These are phyloP conservation scores for Blastobasis lacticolella DNA, from an alignment of 2,888 invertebrate species.

Conservation along the genomic window DNA sequence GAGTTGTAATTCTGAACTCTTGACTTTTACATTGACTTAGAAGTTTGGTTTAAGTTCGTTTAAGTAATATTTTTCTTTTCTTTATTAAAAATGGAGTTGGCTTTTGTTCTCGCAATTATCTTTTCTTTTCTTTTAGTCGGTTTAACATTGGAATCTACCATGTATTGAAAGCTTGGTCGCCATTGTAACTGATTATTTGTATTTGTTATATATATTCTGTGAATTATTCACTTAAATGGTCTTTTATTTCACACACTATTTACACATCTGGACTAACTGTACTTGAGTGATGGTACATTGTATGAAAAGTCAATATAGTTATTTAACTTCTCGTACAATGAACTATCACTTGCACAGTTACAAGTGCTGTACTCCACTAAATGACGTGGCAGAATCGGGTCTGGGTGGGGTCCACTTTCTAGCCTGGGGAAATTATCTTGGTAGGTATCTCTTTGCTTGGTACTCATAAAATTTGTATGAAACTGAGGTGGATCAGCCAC, in stretches of 20 bases:
- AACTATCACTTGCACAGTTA: no score
- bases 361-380: no score
- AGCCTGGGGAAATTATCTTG: no score
- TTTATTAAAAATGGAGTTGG: slow-evolving; percentile 52
- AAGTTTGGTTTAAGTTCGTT: slow-evolving; percentile 59
- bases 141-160: slow-evolving; percentile 51
- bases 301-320: no score
- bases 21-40: slow-evolving; percentile 63
- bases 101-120: slow-evolving; percentile 60
- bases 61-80: slow-evolving; percentile 46
- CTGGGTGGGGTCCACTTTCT: no score
- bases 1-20: slow-evolving; percentile 46
- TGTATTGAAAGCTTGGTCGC: slow-evolving; percentile 66
- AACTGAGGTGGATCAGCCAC: no score
- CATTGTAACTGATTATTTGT: slow-evolving; percentile 57
- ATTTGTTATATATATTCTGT: slow-evolving; percentile 66
- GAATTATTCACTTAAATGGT: slow-evolving; percentile 46
- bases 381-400: no score
- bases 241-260: slow-evolving; percentile 23
- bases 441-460: no score
- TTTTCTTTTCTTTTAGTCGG: slow-evolving; percentile 46
- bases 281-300: no score
- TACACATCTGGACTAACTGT: no score
- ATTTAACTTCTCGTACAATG: no score
- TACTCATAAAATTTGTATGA: no score